These are phyloP conservation scores for Python bivittatus DNA, from an alignment of 2,113 vertebrate genomes.

Conservation along the genomic window DNA sequence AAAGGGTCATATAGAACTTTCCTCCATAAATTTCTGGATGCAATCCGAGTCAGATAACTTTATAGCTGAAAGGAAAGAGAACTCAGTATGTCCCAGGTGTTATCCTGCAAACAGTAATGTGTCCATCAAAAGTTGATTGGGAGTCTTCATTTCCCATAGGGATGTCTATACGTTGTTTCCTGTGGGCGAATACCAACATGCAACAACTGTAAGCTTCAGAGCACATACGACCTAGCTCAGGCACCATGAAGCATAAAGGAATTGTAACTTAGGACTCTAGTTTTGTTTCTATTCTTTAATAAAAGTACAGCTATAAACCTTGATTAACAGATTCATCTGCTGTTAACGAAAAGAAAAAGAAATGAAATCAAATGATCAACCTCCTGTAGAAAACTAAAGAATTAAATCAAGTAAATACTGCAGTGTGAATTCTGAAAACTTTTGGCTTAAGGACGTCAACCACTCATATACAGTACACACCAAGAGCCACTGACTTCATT, in stretches of 20 bases:
- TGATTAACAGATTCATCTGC: background rate
- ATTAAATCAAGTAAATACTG: background rate
- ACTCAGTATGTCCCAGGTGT: background rate
- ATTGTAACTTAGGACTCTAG: background rate
- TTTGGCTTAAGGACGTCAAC: no score
- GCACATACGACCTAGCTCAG: background rate
- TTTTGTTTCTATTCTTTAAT: background rate
- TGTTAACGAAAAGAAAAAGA: background rate
- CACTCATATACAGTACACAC: no score
- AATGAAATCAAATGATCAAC: background rate
- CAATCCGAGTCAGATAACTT: background rate
- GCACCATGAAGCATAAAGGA: background rate
- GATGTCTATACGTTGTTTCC: background rate
- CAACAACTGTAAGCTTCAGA: background rate
- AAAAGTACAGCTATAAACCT: background rate
- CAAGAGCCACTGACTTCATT: background rate
- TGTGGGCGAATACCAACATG: background rate
- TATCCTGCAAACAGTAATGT: background rate
- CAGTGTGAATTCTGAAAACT: no score
- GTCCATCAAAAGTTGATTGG: background rate
- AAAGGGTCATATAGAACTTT: background rate
- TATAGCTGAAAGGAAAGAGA: background rate
- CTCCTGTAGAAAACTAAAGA: background rate
- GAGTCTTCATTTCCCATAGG: background rate
- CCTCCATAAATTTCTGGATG: background rate